Base-by-base conservation (phyloP, 35 echinoderm and acorn worm genomes). In the Apostichopus parvimensis region DNA sequence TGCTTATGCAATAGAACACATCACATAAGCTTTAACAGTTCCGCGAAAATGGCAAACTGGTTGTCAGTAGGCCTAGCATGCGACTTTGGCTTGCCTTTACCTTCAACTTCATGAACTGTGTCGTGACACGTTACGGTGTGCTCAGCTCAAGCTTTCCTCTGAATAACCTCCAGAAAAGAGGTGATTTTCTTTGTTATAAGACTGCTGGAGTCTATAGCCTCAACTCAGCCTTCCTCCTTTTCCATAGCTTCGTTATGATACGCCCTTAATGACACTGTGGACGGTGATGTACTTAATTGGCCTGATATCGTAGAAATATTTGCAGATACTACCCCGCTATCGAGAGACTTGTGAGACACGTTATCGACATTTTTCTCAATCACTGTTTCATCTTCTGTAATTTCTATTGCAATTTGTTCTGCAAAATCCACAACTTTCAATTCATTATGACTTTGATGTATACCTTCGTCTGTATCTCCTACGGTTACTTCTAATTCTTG, bases 241-340 rank as follows among this genome's bases (percentile, higher is more conserved):
- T 88, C 26, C 13, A 73, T 25, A 8, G 86, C 21, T 17, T 15
- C 45, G 9, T 54, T 34, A 26, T 60, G 12, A 34, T 72, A 23
- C 52, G 21, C 6, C 34, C 45, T 72, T 45, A 88, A 88, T 54
- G 86, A 88, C 24, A 66, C 57, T 10, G 9, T 71, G 24, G 86
- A 88, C 22, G 57, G 57, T 11, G 86, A 72, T 8, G 86, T 72
- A 52, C 61, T 88, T n/a, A 88, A 54, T 17, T 88, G 86, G 53
- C 86, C 86, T 57, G 86, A 88, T 88, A 88, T 54, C 11, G 86
- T 88, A 20, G 86, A 88, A 52, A 88, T 88, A 12, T 84, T 84
- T 20, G 17, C 57, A 59, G 54, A 58, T 8, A 58, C 56, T 10
- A 88, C 68, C 21, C 86, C 86, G 6, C 86, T 88, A n/a, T 88